Base-by-base conservation (phyloP, 2,888 invertebrate species). In the Hypena proboscidalis region DNA sequence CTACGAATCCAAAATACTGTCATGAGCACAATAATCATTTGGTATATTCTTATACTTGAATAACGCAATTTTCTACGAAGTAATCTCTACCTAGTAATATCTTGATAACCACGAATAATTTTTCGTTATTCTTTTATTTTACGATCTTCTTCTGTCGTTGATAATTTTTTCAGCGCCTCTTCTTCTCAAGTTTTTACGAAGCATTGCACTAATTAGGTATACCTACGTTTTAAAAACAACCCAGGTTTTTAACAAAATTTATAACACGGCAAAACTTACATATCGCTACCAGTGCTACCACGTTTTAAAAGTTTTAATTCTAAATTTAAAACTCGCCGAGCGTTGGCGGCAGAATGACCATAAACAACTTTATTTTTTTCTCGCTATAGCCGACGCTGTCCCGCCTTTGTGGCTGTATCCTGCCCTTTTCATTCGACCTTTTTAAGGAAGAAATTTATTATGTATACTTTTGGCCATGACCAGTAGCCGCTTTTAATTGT, bases 401-500 rank as follows among this genome's bases (percentile, higher is more conserved):
- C 77, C 76, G 77, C 77, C 83, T 79, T 88, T 90, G 86, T 86
- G 77, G 57, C 74, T 64, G 77, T 83, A 90, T 90, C 90, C 89
- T 89, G 90, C 80, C 80, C 88, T 85, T 89, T 89, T 88, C 87
- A 88, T 79, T 75, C 83, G 75, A 76, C 78, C 90, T 90, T 90
- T 90, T 89, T 88, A 90, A 78, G 77, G 80, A 80, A 85, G 83
- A 89, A 83, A 90, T 90, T 90, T 90, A 90, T 90, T 84, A 88
- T 88, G 80, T 89, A 83, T 81, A 81, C 83, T 83, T 84, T 88
- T 77, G 83, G 82, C 76, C 88, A 86, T 90, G 86, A 86, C 90
- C 90, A 85, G 90, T 90, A 90, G 90, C 90, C 70, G 83, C 64
- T 80, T 87, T 85, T 90, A 89, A 90, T 90, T 90, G 90, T 90